Evolutionary conservation across 2,888 invertebrate species (phyloP).

Genomic region (Cephus pygmeus): DNA sequence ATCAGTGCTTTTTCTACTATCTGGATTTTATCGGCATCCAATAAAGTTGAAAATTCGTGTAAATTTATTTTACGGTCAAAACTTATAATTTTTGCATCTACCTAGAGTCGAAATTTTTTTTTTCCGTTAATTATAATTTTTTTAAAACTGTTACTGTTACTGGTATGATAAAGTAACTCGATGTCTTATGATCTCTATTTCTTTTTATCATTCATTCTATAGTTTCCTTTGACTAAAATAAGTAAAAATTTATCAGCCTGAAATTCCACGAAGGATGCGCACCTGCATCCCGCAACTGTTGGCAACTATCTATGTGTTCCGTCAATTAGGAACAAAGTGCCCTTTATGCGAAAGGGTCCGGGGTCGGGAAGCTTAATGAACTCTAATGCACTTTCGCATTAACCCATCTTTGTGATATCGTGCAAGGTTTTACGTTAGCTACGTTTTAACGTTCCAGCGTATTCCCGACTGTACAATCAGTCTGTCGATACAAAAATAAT

Average conservation of each 20-base stretch:
- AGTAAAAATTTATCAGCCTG: neutral
- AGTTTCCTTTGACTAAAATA: neutral
- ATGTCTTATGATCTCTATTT: neutral
- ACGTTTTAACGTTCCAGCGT: neutral
- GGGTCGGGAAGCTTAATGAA: neutral
- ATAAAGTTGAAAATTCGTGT: neutral
- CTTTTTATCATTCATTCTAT: neutral
- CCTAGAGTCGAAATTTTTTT: too few species aligned
- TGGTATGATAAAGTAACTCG: neutral
- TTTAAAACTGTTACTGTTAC: neutral
- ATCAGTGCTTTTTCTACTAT: neutral
- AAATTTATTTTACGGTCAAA: neutral
- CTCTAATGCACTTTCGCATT: neutral
- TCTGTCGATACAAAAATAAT: neutral
- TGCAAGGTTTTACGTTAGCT: neutral
- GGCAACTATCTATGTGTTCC: neutral
- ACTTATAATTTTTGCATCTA: neutral
- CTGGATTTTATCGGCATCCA: neutral
- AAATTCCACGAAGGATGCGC: neutral
- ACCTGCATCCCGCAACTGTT: neutral
- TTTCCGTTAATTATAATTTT: neutral
- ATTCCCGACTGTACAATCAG: neutral
- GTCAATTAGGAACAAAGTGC: neutral
- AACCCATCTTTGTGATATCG: neutral
- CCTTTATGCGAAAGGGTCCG: neutral